phyloP scores from a whole-genome alignment of 2,113 vertebrate species.

The Scartelaos histophorus region DNA sequence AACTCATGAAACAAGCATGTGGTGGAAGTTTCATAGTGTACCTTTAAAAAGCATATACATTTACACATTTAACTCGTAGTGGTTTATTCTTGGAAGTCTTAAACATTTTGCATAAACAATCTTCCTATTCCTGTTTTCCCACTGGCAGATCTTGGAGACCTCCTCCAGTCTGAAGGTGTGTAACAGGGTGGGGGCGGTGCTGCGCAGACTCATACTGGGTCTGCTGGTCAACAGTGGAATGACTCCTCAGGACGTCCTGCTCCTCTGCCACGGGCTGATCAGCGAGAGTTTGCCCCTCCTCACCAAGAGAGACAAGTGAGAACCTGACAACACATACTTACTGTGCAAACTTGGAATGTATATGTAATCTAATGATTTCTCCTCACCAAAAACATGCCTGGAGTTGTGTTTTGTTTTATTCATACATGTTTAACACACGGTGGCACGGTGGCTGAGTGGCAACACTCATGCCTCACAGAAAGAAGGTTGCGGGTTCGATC shows the following conservation, averaged over 20 bases:
- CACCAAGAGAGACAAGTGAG: slow-evolving; percentile 90
- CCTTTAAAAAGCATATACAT: no score
- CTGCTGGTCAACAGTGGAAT: slow-evolving; percentile 86
- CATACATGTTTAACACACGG: no score
- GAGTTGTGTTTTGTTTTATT: no score
- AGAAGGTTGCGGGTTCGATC: no score
- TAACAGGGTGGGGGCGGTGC: slow-evolving; percentile 84
- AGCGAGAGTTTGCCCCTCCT: slow-evolving; percentile 93
- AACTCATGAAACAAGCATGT: no score
- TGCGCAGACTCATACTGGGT: slow-evolving; percentile 85
- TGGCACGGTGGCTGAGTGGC: no score
- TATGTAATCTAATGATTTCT: not conserved
- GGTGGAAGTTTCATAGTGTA: no score
- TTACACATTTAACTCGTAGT: no score
- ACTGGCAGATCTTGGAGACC: slow-evolving; percentile 83
- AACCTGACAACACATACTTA: not conserved
- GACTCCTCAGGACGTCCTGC: slow-evolving; percentile 82
- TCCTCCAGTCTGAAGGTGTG: slow-evolving; percentile 88
- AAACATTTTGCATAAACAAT: not conserved
- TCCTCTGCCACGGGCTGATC: slow-evolving; percentile 91
- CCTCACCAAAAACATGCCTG: no score
- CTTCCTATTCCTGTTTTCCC: not conserved
- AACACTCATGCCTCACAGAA: no score
- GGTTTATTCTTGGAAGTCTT: not conserved
- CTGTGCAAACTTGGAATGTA: not conserved